Evolutionary conservation across 2,888 invertebrate genomes (phyloP).

Genomic region (Zele albiditarsus): DNA sequence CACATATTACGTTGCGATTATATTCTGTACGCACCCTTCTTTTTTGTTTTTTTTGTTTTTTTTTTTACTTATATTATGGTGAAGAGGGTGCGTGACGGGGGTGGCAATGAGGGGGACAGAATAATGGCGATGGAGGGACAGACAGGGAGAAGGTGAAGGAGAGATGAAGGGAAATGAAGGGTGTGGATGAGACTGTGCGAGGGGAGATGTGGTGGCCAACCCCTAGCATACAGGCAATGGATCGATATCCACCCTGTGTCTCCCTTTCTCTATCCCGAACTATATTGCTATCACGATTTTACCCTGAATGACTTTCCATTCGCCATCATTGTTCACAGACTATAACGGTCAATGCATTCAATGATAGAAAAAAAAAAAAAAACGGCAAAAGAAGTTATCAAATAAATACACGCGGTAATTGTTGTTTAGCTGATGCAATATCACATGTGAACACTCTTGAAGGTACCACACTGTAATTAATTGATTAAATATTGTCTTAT

Average conservation of each 20-base stretch:
- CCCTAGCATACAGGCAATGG: conserved; percentile 19
- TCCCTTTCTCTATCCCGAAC: conserved; percentile 8
- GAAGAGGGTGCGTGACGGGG: conserved; percentile 29
- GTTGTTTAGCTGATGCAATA: too few relatives aligned
- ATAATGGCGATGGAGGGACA: neutral
- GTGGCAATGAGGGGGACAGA: neutral
- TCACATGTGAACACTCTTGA: too few relatives aligned
- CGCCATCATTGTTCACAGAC: neutral
- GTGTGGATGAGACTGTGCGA: neutral
- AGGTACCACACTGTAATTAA: too few relatives aligned
- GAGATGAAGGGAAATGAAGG: neutral
- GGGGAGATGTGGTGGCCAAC: conserved; percentile 30
- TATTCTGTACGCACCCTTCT: conserved; percentile 19
- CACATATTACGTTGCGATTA: conserved; percentile 25
- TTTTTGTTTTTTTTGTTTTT: too few relatives aligned
- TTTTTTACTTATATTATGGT: neutral
- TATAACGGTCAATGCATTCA: neutral
- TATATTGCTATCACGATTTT: neutral
- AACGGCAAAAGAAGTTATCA: neutral
- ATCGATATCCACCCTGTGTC: conserved; percentile 39
- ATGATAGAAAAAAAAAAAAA: neutral
- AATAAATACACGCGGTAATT: too few relatives aligned
- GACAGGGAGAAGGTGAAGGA: neutral
- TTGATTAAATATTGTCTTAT: too few relatives aligned
- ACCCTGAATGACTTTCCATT: neutral